Conservation (phyloP, 2,888 invertebrate genomes). For the Cryptosula pallasiana region DNA sequence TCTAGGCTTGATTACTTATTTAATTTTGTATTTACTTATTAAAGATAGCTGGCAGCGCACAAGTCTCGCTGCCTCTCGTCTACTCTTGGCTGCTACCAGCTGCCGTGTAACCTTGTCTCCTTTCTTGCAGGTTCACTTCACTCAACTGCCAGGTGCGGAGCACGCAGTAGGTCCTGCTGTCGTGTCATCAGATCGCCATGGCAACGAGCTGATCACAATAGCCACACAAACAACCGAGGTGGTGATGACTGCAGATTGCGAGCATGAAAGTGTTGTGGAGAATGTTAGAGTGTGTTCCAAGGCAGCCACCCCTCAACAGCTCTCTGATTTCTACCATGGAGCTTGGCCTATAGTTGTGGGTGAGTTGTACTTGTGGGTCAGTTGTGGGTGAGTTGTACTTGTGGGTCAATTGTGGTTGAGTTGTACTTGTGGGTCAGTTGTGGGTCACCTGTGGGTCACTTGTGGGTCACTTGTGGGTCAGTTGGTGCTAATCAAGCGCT, state of each 20-base stretch:
- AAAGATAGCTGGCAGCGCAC: too few relatives aligned
- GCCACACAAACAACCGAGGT: conserved; percentile 42
- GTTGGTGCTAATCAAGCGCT: too few relatives aligned
- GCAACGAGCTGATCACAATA: conserved; percentile 34
- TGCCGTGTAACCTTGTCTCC: too few relatives aligned
- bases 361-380: too few relatives aligned
- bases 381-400: too few relatives aligned
- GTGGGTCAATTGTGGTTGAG: too few relatives aligned
- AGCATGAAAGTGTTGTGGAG: conserved; percentile 25
- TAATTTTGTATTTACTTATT: conserved; percentile 20
- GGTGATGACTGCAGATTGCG: conserved; percentile 4
- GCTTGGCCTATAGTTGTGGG: conserved; percentile 60
- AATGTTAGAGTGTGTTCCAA: conserved; percentile 24
- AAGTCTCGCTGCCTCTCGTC: too few relatives aligned
- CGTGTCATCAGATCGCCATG: conserved; percentile 29
- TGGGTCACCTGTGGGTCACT: too few relatives aligned
- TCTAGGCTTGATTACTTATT: too few relatives aligned
- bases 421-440: too few relatives aligned
- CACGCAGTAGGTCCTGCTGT: conserved; percentile 27
- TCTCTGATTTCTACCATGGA: conserved; percentile 60
- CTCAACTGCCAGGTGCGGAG: conserved; percentile 27
- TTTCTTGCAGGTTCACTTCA: conserved; percentile 27
- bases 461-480: too few relatives aligned
- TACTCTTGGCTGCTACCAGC: too few relatives aligned
- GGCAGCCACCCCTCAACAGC: conserved; percentile 24